These are phyloP conservation scores for Dasypolia templi DNA, from an alignment of 2,888 invertebrate species.

Conservation along the genomic window DNA sequence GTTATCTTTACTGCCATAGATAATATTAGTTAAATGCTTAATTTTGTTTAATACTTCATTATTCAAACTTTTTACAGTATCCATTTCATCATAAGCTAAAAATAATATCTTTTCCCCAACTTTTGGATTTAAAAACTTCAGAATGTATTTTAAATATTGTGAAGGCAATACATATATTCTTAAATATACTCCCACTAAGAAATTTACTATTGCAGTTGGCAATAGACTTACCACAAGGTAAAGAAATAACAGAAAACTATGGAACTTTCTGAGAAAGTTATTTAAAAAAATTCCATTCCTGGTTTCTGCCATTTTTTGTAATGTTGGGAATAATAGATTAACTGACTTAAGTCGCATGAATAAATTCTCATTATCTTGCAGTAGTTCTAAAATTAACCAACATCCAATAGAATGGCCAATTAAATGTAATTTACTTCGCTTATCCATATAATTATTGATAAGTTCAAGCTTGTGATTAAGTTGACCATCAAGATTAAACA, in stretches of 20 bases:
- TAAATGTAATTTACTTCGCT: slow-evolving; percentile 93
- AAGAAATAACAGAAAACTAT: slow-evolving; percentile 78
- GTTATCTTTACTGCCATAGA: slow-evolving; percentile 94
- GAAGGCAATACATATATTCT: slow-evolving; percentile 87
- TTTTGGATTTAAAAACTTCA: slow-evolving; percentile 90
- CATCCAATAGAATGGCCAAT: slow-evolving; percentile 98
- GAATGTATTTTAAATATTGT: slow-evolving; percentile 86
- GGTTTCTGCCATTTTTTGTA: slow-evolving; percentile 95
- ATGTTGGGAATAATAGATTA: slow-evolving; percentile 96
- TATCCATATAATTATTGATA: slow-evolving; percentile 93
- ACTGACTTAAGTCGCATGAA: slow-evolving; percentile 90
- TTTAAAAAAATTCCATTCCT: slow-evolving; percentile 94
- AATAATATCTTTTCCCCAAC: slow-evolving; percentile 92
- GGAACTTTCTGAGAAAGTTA: slow-evolving; percentile 87
- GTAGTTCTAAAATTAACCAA: slow-evolving; percentile 94
- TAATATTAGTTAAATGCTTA: slow-evolving; percentile 90
- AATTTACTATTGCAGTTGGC: slow-evolving; percentile 88
- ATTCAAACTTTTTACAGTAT: slow-evolving; percentile 92
- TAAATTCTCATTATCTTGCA: slow-evolving; percentile 91
- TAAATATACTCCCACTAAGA: slow-evolving; percentile 90
- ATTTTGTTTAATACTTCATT: slow-evolving; percentile 91
- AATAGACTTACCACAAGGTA: slow-evolving; percentile 85
- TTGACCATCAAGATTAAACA: slow-evolving; percentile 95
- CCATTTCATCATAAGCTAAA: slow-evolving; percentile 95
- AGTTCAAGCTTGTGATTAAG: slow-evolving; percentile 94